A percentile compares a stretch with the other conserved stretches of the same genome.
Evolutionary conservation across 2,113 vertebrate genomes (phyloP).

Genomic region (Jacana jacana): DNA sequence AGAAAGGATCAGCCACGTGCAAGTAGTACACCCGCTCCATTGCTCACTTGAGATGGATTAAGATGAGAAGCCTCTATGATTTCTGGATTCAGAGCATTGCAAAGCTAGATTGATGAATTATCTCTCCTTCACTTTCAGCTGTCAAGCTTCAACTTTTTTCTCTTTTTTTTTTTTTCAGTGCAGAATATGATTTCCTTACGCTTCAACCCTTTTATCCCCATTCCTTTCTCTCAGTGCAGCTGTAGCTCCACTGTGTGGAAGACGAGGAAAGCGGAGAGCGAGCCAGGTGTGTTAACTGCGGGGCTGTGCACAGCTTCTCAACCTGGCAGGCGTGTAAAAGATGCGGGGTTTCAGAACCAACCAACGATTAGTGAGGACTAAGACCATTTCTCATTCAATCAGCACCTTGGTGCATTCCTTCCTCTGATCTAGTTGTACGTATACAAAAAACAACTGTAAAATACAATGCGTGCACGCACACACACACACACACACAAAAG

Average conservation of each 20-base stretch:
- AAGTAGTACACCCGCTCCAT: neutral
- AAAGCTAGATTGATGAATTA: conserved; percentile 36
- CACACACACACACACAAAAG: neutral
- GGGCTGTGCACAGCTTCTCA: neutral
- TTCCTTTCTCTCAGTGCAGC: conserved; percentile 34
- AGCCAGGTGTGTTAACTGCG: neutral
- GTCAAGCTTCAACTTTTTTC: conserved; percentile 48
- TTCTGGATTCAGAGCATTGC: conserved; percentile 30
- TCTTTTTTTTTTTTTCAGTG: neutral
- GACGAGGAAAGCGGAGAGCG: conserved; percentile 1
- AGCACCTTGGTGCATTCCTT: neutral
- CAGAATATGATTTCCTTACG: conserved; percentile 22
- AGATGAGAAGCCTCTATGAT: conserved; percentile 52
- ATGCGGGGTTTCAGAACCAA: neutral
- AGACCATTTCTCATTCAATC: neutral
- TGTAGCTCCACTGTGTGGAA: conserved; percentile 80
- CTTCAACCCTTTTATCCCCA: neutral
- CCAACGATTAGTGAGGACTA: neutral
- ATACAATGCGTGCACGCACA: too few relatives aligned
- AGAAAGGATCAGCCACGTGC: neutral
- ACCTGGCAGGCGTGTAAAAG: neutral
- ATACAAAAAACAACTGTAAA: neutral
- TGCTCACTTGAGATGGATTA: conserved; percentile 48
- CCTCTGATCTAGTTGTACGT: neutral
- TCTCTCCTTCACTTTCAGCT: conserved; percentile 37